A percentile compares a stretch with the other conserved stretches of the same genome.
phyloP scores from a whole-genome alignment of 2,797 vertebrate species.

The Gallirallus australis region DNA sequence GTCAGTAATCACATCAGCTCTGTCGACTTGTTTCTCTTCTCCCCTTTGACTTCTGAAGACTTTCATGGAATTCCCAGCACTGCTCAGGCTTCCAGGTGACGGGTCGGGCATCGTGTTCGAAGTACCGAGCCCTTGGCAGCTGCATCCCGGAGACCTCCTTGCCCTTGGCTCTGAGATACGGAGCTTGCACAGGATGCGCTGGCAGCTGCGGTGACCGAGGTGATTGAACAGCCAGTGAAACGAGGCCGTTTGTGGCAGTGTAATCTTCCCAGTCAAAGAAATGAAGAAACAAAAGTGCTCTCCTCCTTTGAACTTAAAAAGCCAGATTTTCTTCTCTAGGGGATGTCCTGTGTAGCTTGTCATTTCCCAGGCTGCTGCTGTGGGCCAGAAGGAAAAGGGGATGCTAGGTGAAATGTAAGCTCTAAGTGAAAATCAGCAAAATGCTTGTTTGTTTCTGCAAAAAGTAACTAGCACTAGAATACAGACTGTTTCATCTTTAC shows the following conservation, averaged over 20 bases:
- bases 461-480: background rate
- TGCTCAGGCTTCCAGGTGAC: background rate
- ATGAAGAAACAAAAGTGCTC: background rate
- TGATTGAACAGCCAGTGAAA: background rate
- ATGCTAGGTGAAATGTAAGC: background rate
- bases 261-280: background rate
- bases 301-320: background rate
- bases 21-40: background rate
- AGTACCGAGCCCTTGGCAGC: background rate
- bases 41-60: background rate
- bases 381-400: background rate
- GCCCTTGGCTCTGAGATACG: background rate
- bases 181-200: accelerated
- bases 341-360: background rate
- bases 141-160: background rate
- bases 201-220: background rate
- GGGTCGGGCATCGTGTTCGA: accelerated
- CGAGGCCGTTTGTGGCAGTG: accelerated
- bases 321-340: background rate
- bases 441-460: background rate
- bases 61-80: background rate
- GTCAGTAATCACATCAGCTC: background rate
- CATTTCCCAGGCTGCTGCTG: background rate
- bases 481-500: background rate
- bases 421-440: background rate